phyloP scores from a whole-genome alignment of 2,888 invertebrate species.

The Mythimna loreyi region DNA sequence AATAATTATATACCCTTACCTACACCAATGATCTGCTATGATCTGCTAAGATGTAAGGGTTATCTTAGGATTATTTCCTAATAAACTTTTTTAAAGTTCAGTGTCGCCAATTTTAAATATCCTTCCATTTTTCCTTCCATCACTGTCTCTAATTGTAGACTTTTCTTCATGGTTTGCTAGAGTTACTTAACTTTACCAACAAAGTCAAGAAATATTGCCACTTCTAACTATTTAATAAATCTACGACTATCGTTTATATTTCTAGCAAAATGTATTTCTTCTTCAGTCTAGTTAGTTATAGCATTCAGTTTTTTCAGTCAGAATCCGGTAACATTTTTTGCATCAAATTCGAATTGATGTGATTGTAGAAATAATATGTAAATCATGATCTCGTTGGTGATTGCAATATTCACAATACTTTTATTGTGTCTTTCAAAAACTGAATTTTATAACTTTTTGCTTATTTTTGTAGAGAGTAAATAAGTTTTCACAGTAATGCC shows the following conservation, averaged over 20 bases:
- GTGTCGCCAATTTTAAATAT: too few relatives aligned
- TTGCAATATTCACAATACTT: conserved; percentile 48
- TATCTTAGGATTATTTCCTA: too few relatives aligned
- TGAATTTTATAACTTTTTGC: conserved; percentile 27
- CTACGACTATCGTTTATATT: conserved; percentile 24
- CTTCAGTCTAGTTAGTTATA: conserved; percentile 23
- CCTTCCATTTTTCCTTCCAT: too few relatives aligned
- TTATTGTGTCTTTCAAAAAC: conserved; percentile 39
- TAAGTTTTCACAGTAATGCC: conserved; percentile 39
- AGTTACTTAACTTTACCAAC: too few relatives aligned
- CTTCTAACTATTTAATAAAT: conserved; percentile 12
- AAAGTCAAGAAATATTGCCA: background rate
- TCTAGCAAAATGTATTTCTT: conserved; percentile 34
- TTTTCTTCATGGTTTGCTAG: background rate
- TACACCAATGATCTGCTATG: background rate
- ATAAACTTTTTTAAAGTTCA: too few relatives aligned
- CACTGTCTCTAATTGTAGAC: too few relatives aligned
- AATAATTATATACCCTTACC: background rate
- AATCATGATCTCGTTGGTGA: conserved; percentile 54
- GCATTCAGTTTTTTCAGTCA: conserved; percentile 28
- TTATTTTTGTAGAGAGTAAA: conserved; percentile 52
- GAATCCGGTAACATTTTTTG: conserved; percentile 43
- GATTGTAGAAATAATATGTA: conserved; percentile 51
- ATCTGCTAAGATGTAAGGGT: background rate
- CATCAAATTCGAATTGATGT: conserved; percentile 52